These are phyloP conservation scores for Sarcophaga bullata DNA, from an alignment of 1,140 invertebrate genomes.

Conservation along the genomic window DNA sequence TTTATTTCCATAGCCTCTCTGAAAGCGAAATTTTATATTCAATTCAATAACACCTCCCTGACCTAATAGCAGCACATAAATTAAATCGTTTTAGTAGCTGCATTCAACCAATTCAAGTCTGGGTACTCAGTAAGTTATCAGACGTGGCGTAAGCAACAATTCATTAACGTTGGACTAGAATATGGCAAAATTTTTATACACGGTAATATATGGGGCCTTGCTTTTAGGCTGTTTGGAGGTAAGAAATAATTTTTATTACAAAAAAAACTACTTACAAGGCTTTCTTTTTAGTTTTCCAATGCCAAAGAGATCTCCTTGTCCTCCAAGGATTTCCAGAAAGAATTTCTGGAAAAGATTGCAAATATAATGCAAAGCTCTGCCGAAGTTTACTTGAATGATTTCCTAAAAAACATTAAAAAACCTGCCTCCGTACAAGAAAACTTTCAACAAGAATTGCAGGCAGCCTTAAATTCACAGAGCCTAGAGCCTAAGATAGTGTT, in stretches of 20 bases:
- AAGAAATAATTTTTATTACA: not conserved
- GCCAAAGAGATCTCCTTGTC: not conserved
- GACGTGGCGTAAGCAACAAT: no score
- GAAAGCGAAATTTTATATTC: no score
- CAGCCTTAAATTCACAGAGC: slow-evolving; percentile 39
- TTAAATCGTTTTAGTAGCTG: no score
- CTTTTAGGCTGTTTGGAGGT: not conserved
- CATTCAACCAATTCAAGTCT: no score
- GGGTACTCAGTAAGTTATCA: no score
- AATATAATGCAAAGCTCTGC: slow-evolving; percentile 29
- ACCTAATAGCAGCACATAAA: no score
- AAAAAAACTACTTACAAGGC: not conserved
- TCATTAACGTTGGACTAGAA: not conserved
- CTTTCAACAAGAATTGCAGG: not conserved
- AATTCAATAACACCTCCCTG: no score
- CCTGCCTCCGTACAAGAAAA: not conserved
- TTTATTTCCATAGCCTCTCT: no score
- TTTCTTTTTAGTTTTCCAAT: not conserved
- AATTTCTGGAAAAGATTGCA: slow-evolving; percentile 37
- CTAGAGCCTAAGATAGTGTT: slow-evolving; percentile 53
- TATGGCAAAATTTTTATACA: not conserved
- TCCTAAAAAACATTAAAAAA: slow-evolving; percentile 19
- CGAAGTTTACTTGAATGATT: slow-evolving; percentile 10
- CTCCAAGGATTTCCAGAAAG: slow-evolving; percentile 38
- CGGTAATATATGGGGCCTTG: not conserved